phyloP scores from a whole-genome alignment of 35 echinoderm and acorn worm species.

The Acanthaster planci region DNA sequence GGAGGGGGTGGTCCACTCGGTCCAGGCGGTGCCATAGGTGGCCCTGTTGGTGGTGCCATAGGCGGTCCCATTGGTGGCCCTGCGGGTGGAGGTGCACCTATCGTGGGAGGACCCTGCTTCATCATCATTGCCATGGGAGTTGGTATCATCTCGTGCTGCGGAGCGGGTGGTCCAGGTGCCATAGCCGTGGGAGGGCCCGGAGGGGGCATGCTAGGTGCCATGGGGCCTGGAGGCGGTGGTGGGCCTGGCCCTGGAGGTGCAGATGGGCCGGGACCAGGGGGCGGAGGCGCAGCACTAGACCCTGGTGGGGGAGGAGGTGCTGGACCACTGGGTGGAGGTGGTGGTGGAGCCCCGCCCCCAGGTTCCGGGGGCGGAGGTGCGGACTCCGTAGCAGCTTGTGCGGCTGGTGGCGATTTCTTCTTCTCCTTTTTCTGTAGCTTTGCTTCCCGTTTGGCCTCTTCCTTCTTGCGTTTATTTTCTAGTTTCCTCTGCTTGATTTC shows the following conservation, averaged over 20 bases:
- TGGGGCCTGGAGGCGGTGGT: not conserved
- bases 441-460: not conserved
- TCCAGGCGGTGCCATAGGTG: not conserved
- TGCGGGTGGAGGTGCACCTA: not conserved
- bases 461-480: not conserved
- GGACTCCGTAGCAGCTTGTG: not conserved
- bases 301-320: not conserved
- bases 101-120: not conserved
- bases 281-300: not conserved
- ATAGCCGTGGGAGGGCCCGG: not conserved
- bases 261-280: not conserved
- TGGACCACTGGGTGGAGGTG: not conserved
- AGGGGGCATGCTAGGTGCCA: not conserved
- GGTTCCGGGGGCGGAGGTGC: not conserved
- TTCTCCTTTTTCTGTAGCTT: not conserved
- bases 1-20: too few relatives aligned
- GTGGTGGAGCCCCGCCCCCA: not conserved
- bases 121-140: not conserved
- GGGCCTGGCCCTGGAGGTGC: not conserved
- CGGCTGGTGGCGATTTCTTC: not conserved
- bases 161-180: not conserved
- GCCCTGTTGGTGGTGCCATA: not conserved
- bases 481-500: constrained; percentile 24
- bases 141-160: not conserved
- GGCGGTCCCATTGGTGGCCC: not conserved